These are phyloP conservation scores for Hirtodrosophila duncani DNA, from an alignment of 2,888 invertebrate genomes.

Conservation along the genomic window DNA sequence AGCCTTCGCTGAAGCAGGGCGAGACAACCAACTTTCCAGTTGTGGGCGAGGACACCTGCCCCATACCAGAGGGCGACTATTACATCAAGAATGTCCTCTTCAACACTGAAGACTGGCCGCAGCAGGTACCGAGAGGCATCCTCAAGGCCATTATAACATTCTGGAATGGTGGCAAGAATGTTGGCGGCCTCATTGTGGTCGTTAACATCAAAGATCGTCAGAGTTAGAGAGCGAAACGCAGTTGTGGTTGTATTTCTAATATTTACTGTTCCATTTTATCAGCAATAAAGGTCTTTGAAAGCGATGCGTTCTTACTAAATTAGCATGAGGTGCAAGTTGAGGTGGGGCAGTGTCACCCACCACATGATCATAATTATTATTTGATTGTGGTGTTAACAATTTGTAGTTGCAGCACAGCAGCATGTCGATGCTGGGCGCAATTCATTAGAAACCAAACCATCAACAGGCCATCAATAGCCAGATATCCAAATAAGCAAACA, in stretches of 20 bases:
- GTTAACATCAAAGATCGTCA: conserved; percentile 61
- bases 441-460: conserved; percentile 46
- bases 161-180: conserved; percentile 46
- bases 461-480: conserved; percentile 46
- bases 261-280: too few relatives aligned
- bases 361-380: too few relatives aligned
- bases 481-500: conserved; percentile 9
- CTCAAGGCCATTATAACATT: conserved; percentile 64
- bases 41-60: conserved; percentile 63
- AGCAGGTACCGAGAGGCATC: conserved; percentile 65
- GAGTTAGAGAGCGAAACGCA: conserved; percentile 14
- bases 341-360: too few relatives aligned
- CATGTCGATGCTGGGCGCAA: conserved; percentile 32
- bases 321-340: too few relatives aligned
- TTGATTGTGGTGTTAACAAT: too few relatives aligned
- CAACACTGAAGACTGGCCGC: conserved; percentile 67
- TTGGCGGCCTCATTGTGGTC: conserved; percentile 55
- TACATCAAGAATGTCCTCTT: conserved; percentile 56
- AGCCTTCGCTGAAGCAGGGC: conserved; percentile 57
- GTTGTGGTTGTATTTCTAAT: too few relatives aligned
- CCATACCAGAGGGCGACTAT: conserved; percentile 64
- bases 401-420: too few relatives aligned
- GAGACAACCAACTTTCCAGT: conserved; percentile 65
- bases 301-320: too few relatives aligned
- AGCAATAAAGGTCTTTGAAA: too few relatives aligned